phyloP scores from a whole-genome alignment of 2,797 vertebrate species.

The Hafferia zeledoni region DNA sequence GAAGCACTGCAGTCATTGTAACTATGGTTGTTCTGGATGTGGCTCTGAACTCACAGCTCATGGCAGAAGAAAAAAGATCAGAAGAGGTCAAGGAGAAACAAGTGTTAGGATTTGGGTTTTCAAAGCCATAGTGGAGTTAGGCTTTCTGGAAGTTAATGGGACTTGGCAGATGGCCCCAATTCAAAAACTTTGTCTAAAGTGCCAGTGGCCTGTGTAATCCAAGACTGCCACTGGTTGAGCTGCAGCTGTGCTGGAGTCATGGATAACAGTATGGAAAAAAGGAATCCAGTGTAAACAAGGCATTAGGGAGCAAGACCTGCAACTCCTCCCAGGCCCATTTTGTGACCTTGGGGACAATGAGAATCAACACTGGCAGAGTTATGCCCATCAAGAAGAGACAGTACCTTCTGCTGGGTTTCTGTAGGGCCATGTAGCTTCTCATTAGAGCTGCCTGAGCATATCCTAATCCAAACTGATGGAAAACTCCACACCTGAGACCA shows the following conservation, averaged over 20 bases:
- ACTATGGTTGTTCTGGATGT: not conserved
- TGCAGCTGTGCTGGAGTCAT: not conserved
- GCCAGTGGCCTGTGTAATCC: not conserved
- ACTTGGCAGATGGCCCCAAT: not conserved
- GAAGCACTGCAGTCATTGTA: not conserved
- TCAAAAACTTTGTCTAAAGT: not conserved
- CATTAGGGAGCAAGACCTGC: not conserved
- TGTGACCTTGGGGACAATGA: not conserved
- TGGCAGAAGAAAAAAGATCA: not conserved
- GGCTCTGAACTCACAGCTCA: not conserved
- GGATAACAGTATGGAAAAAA: not conserved
- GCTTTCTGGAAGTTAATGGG: constrained; percentile 2
- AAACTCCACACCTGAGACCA: not conserved
- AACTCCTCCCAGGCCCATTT: not conserved
- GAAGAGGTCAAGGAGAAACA: constrained; percentile 21
- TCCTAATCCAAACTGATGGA: not conserved
- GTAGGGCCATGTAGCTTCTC: not conserved
- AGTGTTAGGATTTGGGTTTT: not conserved
- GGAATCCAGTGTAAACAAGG: not conserved
- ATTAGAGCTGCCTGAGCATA: not conserved
- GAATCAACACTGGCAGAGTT: not conserved
- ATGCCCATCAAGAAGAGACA: accelerated
- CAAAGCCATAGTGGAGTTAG: not conserved
- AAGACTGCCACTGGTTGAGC: not conserved
- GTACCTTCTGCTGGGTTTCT: not conserved